Conservation (phyloP, 2,797 vertebrate species). For the Margarornis squamiger region DNA sequence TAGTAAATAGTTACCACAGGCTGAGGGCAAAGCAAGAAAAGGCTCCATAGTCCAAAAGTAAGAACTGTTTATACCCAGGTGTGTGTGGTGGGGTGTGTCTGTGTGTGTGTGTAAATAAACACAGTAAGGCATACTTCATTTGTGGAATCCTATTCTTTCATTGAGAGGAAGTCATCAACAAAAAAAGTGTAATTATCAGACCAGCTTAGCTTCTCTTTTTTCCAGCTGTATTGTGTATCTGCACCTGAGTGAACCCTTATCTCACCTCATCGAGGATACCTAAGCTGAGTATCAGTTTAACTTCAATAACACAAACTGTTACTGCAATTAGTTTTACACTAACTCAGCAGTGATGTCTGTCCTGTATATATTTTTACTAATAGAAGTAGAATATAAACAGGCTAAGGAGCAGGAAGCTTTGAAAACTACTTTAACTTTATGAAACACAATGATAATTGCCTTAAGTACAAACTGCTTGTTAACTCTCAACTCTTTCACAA, state of each 20-base stretch:
- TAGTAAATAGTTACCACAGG: neutral
- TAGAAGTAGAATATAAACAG: neutral
- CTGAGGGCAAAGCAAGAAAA: neutral
- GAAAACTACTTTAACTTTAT: neutral
- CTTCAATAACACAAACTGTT: slow-evolving; percentile 35
- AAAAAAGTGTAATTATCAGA: slow-evolving; percentile 51
- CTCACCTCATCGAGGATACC: slow-evolving; percentile 33
- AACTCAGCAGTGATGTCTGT: neutral
- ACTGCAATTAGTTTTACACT: slow-evolving; percentile 37
- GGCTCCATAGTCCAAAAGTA: neutral
- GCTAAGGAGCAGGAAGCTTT: neutral
- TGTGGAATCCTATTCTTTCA: slow-evolving; percentile 56
- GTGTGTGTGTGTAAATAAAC: slow-evolving; percentile 53
- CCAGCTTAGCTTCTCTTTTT: slow-evolving; percentile 20
- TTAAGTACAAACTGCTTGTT: neutral
- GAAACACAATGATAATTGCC: neutral
- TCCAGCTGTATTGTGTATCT: slow-evolving; percentile 18
- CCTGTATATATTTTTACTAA: neutral
- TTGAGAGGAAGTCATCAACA: slow-evolving; percentile 53
- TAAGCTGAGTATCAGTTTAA: slow-evolving; percentile 55
- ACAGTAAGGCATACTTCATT: slow-evolving; percentile 47
- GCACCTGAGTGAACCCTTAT: slow-evolving; percentile 44
- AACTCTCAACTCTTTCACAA: neutral
- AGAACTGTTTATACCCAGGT: slow-evolving; percentile 47
- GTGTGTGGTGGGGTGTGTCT: neutral